Evolutionary conservation across 2,113 vertebrate species (phyloP).

Genomic region (Corythoichthys haematopterus): DNA sequence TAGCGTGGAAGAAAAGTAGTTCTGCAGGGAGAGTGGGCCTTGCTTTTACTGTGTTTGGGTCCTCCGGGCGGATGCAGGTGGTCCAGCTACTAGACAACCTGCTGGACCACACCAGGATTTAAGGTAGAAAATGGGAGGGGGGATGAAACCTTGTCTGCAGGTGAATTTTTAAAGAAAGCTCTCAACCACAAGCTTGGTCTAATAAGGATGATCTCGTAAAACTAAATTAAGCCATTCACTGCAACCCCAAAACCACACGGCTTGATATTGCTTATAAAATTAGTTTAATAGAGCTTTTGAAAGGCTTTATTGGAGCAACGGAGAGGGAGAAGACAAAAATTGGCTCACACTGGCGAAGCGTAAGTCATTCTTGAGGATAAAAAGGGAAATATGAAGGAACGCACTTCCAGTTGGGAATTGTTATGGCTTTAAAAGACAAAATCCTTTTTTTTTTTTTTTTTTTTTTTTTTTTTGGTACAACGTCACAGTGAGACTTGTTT

Average conservation of each 20-base stretch:
- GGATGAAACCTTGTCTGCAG: not conserved
- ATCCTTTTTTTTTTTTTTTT: too few relatives aligned
- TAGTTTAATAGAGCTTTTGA: constrained; percentile 1
- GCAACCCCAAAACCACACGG: not conserved
- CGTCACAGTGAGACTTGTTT: too few relatives aligned
- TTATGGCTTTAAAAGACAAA: too few relatives aligned
- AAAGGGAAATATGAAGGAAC: not conserved
- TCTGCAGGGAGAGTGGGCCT: constrained; percentile 22
- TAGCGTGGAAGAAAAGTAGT: constrained; percentile 27
- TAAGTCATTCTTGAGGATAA: constrained; percentile 18
- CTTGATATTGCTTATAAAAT: constrained; percentile 1
- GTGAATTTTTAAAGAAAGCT: not conserved
- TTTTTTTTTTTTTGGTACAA: too few relatives aligned
- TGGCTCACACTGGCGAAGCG: constrained; percentile 13
- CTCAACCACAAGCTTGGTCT: not conserved
- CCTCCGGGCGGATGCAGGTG: constrained; percentile 53
- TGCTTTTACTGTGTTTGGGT: constrained; percentile 31
- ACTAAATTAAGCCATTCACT: not conserved
- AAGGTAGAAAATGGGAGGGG: too few relatives aligned
- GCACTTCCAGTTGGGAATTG: constrained; percentile 2
- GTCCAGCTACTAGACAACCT: constrained; percentile 49
- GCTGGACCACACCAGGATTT: constrained; percentile 48
- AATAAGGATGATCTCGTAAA: not conserved
- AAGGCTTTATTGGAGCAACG: constrained; percentile 23
- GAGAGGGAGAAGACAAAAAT: constrained; percentile 9